Percentiles rank a stretch among this genome's conserved stretches.
phyloP scores from a whole-genome alignment of 2,113 vertebrate species.

The Scophthalmus maximus region DNA sequence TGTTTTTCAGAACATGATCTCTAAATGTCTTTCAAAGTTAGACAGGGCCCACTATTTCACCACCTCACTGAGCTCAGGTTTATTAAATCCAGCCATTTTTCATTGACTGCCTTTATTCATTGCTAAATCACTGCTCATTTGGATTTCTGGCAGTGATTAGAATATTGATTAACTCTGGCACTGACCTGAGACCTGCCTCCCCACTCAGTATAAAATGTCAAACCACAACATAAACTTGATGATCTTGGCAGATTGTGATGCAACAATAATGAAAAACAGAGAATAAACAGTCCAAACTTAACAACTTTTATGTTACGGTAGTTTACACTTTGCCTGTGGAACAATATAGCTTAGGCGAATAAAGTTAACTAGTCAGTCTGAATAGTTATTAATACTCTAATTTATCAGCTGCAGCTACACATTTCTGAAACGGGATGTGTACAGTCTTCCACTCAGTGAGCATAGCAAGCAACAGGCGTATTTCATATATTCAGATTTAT shows the following conservation, averaged over 20 bases:
- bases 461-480: too few relatives aligned
- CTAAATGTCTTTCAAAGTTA: background rate
- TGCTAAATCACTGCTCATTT: background rate
- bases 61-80: background rate
- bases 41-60: background rate
- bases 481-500: too few relatives aligned
- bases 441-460: too few relatives aligned
- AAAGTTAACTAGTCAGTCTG: too few relatives aligned
- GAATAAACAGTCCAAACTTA: too few relatives aligned
- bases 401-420: too few relatives aligned
- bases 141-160: background rate
- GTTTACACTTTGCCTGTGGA: too few relatives aligned
- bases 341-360: too few relatives aligned
- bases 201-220: background rate
- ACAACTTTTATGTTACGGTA: too few relatives aligned
- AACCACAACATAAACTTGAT: background rate
- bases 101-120: background rate
- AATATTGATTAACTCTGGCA: background rate
- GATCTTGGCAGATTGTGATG: background rate
- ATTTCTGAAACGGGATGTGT: too few relatives aligned
- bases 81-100: background rate
- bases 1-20: slow-evolving; percentile 16
- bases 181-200: background rate
- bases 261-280: background rate
- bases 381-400: too few relatives aligned